Evolutionary conservation across 2,113 vertebrate species (phyloP).

Genomic region (Albula goreensis): DNA sequence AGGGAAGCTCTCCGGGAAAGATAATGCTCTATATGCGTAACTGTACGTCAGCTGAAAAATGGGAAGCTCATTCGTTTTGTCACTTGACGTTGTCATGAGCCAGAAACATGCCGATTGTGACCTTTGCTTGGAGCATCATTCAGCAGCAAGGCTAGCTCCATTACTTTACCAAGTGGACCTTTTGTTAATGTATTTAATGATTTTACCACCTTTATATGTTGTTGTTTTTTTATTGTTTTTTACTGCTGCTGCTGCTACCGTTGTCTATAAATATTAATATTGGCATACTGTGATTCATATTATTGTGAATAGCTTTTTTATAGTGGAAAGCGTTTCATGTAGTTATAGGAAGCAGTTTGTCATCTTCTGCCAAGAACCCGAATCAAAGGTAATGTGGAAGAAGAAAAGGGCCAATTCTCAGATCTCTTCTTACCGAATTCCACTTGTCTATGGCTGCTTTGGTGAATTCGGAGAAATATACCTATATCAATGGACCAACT

Average conservation of each 20-base stretch:
- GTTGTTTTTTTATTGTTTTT: not conserved
- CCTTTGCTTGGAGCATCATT: not conserved
- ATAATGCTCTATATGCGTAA: not conserved
- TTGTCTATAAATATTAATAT: not conserved
- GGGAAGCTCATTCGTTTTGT: not conserved
- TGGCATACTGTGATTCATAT: not conserved
- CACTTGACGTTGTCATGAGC: not conserved
- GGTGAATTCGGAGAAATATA: no score
- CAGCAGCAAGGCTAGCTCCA: not conserved
- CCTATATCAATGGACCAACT: no score
- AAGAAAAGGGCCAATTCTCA: no score
- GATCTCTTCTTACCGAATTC: no score
- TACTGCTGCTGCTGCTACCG: not conserved
- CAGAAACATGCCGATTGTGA: not conserved
- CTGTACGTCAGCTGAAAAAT: not conserved
- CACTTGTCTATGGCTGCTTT: no score
- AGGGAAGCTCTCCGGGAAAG: not conserved
- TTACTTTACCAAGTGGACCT: not conserved
- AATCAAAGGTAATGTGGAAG: no score
- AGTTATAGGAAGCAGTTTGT: no score
- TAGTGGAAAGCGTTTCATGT: no score
- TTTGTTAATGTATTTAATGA: not conserved
- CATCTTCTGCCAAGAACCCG: no score
- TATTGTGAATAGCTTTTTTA: not conserved
- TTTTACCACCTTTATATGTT: not conserved